Evolutionary conservation across 2,888 invertebrate species (phyloP), one percentile per base, ranked within the genome.

Genomic region (Unio pictorum): DNA sequence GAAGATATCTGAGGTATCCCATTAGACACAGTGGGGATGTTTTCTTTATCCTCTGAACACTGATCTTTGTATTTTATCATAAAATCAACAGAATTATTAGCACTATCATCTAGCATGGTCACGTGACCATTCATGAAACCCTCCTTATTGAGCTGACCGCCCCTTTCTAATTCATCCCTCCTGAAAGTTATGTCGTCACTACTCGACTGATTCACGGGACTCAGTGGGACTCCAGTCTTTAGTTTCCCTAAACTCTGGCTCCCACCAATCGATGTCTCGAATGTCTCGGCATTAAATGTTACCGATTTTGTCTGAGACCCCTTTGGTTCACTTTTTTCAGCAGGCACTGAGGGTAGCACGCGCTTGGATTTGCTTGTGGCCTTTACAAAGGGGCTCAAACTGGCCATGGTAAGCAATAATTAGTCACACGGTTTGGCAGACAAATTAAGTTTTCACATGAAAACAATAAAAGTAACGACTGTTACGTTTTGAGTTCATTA

Each of bases 181-280:
- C 73, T 66, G 55, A 71, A 56, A 23, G 65, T 71, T 54, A 59
- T 65, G 60, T 74, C 76, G 34, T 77, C 71, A 66, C 34, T 65
- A 60, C 63, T 72, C 17, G 69, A 62, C 54, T 67, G 63, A 54
- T 75, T 77, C 63, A 75, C 56, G 17, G 73, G 75, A 71, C 76
- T 78, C 56, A 79, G 62, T 65, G 78, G 77, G 57, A 79, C 82
- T 58, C 70, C 69, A 71, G 45, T 45, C 45, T 84, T 86, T 28
- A 86, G 79, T 72, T 72, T 79, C 7, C 82, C 84, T 18, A 78
- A 68, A n/a, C 78, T 82, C 62, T 85, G 81, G 28, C 87, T 87
- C 20, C 87, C 87, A 61, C 87, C 86, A n/a, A 87, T 84, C 18
- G 86, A 86, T n/a, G 86, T 87, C 70, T 87, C 87, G 23, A 86